Conservation (phyloP, 2,888 invertebrate species). For the Heteromurus nitidus region DNA sequence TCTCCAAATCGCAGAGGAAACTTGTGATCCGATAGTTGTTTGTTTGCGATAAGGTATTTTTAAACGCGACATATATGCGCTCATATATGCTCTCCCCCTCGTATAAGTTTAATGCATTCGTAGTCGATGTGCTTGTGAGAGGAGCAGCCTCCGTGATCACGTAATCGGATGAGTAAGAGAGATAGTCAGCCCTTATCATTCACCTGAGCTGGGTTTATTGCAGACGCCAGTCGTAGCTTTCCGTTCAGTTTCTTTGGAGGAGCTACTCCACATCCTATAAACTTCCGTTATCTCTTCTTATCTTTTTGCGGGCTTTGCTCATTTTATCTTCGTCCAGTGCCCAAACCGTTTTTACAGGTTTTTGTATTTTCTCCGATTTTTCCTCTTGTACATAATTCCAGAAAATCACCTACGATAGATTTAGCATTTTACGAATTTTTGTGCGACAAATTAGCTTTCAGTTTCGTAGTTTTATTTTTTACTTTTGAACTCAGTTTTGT, state of each 20-base stretch:
- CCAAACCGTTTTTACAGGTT: background rate
- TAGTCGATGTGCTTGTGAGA: no score
- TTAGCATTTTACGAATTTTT: no score
- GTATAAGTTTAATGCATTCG: conserved; percentile 12
- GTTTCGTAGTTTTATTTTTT: background rate
- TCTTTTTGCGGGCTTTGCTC: no score
- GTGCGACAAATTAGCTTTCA: background rate
- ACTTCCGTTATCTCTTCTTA: background rate
- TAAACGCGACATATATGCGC: conserved; percentile 16
- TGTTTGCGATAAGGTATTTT: conserved; percentile 57
- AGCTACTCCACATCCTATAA: conserved; percentile 25
- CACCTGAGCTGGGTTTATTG: background rate
- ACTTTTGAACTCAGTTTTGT: conserved; percentile 12
- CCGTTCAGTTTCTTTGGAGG: conserved; percentile 41
- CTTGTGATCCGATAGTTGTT: conserved; percentile 47
- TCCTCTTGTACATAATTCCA: no score
- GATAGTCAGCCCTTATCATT: conserved; percentile 22
- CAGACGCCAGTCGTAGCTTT: background rate
- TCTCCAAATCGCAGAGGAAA: conserved; percentile 21
- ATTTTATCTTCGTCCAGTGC: no score
- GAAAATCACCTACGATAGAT: no score
- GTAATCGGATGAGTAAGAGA: background rate
- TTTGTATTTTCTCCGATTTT: conserved; percentile 2
- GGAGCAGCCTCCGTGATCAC: no score
- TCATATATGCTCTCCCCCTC: conserved; percentile 11